Evolutionary conservation across 2,113 vertebrate genomes (phyloP).

Genomic region (Vombatus ursinus): DNA sequence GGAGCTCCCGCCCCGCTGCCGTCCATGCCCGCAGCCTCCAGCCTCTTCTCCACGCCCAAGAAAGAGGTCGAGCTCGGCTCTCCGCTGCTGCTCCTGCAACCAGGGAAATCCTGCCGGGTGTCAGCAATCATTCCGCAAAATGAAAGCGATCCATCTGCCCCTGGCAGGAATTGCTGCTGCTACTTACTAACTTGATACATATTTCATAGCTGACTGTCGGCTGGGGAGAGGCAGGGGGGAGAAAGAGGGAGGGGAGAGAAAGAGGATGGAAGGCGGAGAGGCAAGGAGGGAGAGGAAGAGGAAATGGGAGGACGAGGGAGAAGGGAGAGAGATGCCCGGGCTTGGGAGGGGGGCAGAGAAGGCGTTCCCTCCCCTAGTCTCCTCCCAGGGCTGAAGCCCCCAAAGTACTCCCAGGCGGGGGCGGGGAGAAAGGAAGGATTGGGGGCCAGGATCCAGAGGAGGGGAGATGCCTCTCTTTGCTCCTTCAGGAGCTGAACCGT

Average conservation of each 20-base stretch:
- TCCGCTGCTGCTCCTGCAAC: neutral
- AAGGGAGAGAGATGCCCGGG: constrained; percentile 59
- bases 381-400: neutral
- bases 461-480: neutral
- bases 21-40: neutral
- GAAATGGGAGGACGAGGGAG: neutral
- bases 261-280: neutral
- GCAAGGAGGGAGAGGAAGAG: neutral
- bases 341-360: neutral
- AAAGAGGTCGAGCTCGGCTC: neutral
- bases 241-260: neutral
- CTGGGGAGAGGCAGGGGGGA: constrained; percentile 35
- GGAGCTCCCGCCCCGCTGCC: neutral
- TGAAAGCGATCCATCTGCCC: constrained; percentile 59
- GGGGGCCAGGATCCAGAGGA: neutral
- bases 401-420: neutral
- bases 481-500: neutral
- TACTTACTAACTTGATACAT: constrained; percentile 60
- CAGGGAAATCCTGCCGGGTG: neutral
- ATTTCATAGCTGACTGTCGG: constrained; percentile 65
- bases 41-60: neutral
- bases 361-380: neutral
- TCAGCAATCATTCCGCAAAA: constrained; percentile 56
- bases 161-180: constrained; percentile 36
- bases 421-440: neutral